Percentiles rank a stretch among this genome's conserved stretches.
Conservation (phyloP, 2,113 vertebrate species). For the Dasyurus viverrinus region DNA sequence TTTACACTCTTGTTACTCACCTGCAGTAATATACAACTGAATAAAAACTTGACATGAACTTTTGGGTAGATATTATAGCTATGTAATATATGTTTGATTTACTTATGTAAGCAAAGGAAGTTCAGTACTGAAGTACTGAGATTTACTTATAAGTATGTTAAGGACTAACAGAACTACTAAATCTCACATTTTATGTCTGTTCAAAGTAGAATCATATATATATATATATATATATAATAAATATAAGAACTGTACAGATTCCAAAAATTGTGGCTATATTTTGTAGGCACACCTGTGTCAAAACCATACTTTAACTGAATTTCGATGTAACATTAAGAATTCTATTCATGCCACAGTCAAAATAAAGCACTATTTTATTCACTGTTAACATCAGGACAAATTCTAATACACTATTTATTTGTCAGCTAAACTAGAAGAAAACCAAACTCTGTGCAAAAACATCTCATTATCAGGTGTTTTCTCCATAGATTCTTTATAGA, state of each 20-base stretch:
- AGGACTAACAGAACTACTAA: not conserved
- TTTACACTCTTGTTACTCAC: not conserved
- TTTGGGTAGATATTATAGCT: constrained; percentile 7
- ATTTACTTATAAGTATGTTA: not conserved
- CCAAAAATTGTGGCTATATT: not conserved
- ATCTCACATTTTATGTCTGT: not conserved
- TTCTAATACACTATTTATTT: not conserved
- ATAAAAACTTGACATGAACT: not conserved
- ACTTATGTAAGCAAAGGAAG: not conserved
- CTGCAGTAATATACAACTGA: constrained; percentile 17
- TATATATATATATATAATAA: too few species aligned
- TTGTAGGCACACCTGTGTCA: not conserved
- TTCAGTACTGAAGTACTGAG: not conserved
- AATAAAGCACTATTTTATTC: not conserved
- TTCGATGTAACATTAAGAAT: not conserved
- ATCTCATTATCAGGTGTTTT: not conserved
- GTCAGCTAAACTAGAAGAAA: not conserved
- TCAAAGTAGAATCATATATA: not conserved
- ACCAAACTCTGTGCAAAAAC: not conserved
- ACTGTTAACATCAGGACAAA: not conserved
- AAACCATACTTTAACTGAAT: not conserved
- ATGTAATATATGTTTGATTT: not conserved
- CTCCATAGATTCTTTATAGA: not conserved
- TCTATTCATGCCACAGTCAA: not conserved
- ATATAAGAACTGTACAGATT: not conserved